Evolutionary conservation across 1,140 invertebrate genomes (phyloP).

Genomic region (Neotoxoptera formosana): DNA sequence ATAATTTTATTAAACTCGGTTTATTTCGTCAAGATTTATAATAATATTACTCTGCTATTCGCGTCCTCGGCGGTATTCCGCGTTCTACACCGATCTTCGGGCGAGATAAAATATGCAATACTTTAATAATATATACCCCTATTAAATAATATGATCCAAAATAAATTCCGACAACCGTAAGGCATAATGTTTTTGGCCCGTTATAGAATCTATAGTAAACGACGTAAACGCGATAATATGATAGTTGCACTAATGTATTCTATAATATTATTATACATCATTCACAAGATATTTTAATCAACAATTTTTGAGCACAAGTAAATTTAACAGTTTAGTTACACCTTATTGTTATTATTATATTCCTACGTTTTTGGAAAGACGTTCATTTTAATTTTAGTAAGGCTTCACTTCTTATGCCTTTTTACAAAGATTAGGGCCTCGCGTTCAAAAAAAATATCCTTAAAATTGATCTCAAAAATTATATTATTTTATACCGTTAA

Average conservation of each 20-base stretch:
- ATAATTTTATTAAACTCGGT: neutral
- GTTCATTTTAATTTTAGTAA: no score
- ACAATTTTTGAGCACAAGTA: neutral
- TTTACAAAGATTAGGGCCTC: no score
- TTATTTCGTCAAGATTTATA: neutral
- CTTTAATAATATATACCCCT: neutral
- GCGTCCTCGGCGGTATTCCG: neutral
- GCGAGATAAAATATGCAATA: neutral
- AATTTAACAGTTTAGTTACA: neutral
- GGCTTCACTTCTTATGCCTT: no score
- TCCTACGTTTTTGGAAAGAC: no score
- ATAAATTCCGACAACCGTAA: neutral
- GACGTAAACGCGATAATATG: neutral
- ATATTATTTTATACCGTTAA: neutral
- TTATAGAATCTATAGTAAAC: neutral
- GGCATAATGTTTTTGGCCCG: neutral
- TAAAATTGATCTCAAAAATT: neutral
- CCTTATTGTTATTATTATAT: no score
- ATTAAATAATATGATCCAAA: neutral
- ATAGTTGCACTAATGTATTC: neutral
- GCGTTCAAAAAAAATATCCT: no score
- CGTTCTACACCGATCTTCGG: neutral
- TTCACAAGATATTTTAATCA: neutral
- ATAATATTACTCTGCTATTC: neutral
- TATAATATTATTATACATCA: neutral